These are phyloP conservation scores for Rotaria sp. DNA, from an alignment of 2,888 invertebrate species.

Conservation along the genomic window DNA sequence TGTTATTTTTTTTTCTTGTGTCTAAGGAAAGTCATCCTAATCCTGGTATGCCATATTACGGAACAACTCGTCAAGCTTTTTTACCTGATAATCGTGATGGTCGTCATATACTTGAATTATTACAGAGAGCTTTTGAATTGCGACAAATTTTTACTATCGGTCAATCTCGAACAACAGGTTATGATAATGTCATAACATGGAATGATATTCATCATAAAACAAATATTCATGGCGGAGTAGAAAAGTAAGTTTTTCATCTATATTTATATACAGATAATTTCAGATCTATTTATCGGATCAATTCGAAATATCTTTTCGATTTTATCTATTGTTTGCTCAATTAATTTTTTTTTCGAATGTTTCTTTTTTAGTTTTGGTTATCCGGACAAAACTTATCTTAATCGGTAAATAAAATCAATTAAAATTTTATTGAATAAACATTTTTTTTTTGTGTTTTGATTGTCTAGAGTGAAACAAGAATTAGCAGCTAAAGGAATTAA, in stretches of 20 bases:
- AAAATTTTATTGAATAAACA: not conserved
- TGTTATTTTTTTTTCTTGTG: not conserved
- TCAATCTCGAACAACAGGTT: constrained; percentile 47
- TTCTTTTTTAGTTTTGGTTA: constrained; percentile 46
- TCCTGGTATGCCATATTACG: constrained; percentile 46
- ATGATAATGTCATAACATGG: constrained; percentile 46
- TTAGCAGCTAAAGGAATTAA: constrained; percentile 47
- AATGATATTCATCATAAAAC: constrained; percentile 52
- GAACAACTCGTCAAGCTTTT: constrained; percentile 45
- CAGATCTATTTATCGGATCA: too few relatives aligned
- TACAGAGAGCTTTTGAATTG: constrained; percentile 47
- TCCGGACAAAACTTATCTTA: constrained; percentile 47
- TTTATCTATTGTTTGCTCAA: not conserved
- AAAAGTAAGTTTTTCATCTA: constrained; percentile 42
- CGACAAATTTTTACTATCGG: constrained; percentile 48
- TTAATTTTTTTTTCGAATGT: not conserved
- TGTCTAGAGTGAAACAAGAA: constrained; percentile 45
- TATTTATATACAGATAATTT: too few relatives aligned
- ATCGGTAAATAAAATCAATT: not conserved
- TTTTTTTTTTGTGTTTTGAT: constrained; percentile 40
- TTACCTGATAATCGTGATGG: constrained; percentile 48
- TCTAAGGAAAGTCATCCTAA: constrained; percentile 46
- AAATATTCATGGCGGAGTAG: constrained; percentile 45
- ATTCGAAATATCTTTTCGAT: not conserved
- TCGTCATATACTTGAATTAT: constrained; percentile 44